Evolutionary conservation across 2,113 vertebrate species (phyloP).

Genomic region (Macrotus californicus): DNA sequence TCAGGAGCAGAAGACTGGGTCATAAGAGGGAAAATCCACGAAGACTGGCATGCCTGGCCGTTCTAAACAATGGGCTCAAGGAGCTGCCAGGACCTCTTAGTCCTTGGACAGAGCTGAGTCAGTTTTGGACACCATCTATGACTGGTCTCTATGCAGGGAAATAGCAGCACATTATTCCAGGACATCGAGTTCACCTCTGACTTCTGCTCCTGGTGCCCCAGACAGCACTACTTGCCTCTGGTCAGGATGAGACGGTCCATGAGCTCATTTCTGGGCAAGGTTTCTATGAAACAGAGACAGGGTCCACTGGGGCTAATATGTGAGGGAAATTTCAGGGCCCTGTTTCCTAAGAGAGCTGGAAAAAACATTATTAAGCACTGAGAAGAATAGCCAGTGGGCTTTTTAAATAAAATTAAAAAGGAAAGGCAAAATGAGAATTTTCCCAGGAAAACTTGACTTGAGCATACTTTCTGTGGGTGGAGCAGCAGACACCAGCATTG

Average conservation of each 20-base stretch:
- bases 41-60: neutral
- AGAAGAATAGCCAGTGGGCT: conserved; percentile 52
- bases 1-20: neutral
- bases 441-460: conserved; percentile 71
- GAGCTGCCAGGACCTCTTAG: neutral
- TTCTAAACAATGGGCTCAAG: neutral
- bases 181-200: conserved; percentile 21
- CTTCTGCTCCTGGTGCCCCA: conserved; percentile 47
- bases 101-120: neutral
- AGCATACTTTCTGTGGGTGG: conserved; percentile 55
- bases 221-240: conserved; percentile 49
- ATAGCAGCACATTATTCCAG: conserved; percentile 35
- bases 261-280: conserved; percentile 68
- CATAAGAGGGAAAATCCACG: neutral
- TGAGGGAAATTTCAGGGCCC: conserved; percentile 54
- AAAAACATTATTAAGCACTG: conserved; percentile 65
- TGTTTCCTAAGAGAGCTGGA: conserved; percentile 65
- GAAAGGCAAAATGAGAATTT: conserved; percentile 56
- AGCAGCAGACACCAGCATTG: conserved; percentile 27
- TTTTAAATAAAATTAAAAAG: conserved; percentile 64
- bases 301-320: conserved; percentile 54
- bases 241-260: conserved; percentile 42
- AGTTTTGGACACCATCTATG: neutral
- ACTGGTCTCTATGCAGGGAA: neutral
- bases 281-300: conserved; percentile 54